Evolutionary conservation across 2,113 vertebrate genomes (phyloP).

Genomic region (Gymnarchus niloticus): DNA sequence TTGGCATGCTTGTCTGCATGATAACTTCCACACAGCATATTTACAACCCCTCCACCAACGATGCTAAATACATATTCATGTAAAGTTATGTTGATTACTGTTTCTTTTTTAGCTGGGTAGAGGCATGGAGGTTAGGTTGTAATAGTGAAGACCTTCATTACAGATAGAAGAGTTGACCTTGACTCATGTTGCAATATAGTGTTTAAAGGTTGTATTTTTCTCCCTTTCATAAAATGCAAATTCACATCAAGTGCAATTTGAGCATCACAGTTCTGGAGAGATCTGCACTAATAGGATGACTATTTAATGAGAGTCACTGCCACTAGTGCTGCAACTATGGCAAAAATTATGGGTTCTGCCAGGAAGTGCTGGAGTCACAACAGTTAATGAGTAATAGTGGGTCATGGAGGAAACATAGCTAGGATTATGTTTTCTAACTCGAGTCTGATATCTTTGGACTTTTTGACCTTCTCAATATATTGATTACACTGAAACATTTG

Average conservation of each 20-base stretch:
- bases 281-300: background rate
- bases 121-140: background rate
- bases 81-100: slow-evolving; percentile 11
- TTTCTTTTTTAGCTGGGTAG: slow-evolving; percentile 4
- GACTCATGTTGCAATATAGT: slow-evolving; percentile 22
- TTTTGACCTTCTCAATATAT: slow-evolving; percentile 14
- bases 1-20: slow-evolving; percentile 40
- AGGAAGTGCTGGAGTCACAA: background rate
- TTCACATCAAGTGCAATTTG: slow-evolving; percentile 25
- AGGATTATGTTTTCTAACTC: background rate
- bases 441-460: background rate
- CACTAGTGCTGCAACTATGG: background rate
- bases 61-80: slow-evolving; percentile 44
- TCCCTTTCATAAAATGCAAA: slow-evolving; percentile 29
- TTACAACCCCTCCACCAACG: background rate
- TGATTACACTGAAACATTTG: slow-evolving; percentile 4
- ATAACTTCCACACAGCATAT: slow-evolving; percentile 30
- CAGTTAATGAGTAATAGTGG: background rate
- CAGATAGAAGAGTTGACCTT: slow-evolving; percentile 50
- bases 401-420: background rate
- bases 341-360: background rate
- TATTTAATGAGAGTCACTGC: background rate
- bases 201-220: slow-evolving; percentile 18
- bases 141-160: slow-evolving; percentile 36
- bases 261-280: slow-evolving; percentile 28